A percentile compares a stretch with the other conserved stretches of the same genome.
Evolutionary conservation across 1,140 invertebrate species (phyloP).

Genomic region (Drosophila quadrilineata): DNA sequence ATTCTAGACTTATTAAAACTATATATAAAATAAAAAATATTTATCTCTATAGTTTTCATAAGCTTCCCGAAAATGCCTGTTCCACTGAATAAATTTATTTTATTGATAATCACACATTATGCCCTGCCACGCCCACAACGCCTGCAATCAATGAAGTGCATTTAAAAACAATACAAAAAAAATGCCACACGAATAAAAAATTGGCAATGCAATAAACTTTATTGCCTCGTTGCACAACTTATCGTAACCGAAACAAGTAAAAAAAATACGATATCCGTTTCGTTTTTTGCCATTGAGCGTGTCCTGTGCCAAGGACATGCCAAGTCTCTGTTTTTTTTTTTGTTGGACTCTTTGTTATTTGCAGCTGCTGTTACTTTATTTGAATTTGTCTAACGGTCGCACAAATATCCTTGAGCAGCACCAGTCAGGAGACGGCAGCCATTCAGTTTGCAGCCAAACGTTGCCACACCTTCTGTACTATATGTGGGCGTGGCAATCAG

Average conservation of each 20-base stretch:
- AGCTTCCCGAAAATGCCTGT: too few species aligned
- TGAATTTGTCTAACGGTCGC: constrained; percentile 42
- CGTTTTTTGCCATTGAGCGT: constrained; percentile 22
- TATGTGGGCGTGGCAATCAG: constrained; percentile 18
- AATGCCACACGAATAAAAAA: constrained; percentile 1
- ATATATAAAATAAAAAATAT: too few species aligned
- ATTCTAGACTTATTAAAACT: too few species aligned
- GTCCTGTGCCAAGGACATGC: not conserved
- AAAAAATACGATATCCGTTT: constrained; percentile 4
- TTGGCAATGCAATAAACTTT: constrained; percentile 45
- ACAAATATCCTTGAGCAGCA: constrained; percentile 47
- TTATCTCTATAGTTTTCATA: too few species aligned
- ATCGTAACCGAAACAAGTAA: not conserved
- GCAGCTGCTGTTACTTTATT: constrained; percentile 26
- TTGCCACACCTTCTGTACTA: not conserved
- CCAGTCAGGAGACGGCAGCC: constrained; percentile 7
- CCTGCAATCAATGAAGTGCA: not conserved
- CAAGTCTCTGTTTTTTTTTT: constrained; percentile 5
- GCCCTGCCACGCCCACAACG: too few species aligned
- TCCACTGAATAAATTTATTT: too few species aligned
- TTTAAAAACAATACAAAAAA: not conserved
- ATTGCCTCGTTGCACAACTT: constrained; percentile 50
- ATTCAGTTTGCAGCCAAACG: constrained; percentile 18
- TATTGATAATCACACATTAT: too few species aligned
- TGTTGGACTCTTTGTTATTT: not conserved